Evolutionary conservation across 2,888 invertebrate genomes (phyloP).

Genomic region (Metalampra italica): DNA sequence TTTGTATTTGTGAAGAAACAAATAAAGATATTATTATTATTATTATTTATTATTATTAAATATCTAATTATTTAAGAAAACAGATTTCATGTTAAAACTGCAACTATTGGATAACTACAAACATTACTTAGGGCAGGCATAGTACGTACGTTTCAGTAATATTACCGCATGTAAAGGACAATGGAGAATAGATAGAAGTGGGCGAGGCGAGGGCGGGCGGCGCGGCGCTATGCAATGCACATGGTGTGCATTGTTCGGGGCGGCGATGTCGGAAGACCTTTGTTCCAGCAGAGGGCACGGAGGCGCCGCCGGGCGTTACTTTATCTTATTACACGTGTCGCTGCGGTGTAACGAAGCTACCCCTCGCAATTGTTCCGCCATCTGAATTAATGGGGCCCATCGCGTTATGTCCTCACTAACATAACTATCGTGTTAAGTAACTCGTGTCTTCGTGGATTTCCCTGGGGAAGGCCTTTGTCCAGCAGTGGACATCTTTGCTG

Average conservation of each 20-base stretch:
- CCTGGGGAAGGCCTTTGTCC: too few relatives aligned
- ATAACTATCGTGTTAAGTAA: conserved; percentile 23
- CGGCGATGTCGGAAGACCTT: conserved; percentile 58
- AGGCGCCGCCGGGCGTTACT: conserved; percentile 44
- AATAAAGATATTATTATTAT: too few relatives aligned
- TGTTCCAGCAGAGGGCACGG: conserved; percentile 54
- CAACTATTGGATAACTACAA: background rate
- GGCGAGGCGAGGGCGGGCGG: conserved; percentile 36
- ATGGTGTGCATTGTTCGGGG: conserved; percentile 49
- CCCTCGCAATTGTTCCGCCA: conserved; percentile 54
- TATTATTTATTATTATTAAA: too few relatives aligned
- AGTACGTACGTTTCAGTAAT: conserved; percentile 13
- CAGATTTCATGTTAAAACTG: too few relatives aligned
- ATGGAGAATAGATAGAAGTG: conserved; percentile 27
- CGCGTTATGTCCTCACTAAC: conserved; percentile 33
- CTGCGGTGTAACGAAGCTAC: conserved; percentile 56
- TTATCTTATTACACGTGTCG: conserved; percentile 70
- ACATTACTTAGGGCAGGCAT: background rate
- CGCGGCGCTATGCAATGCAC: conserved; percentile 30
- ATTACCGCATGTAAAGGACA: conserved; percentile 9
- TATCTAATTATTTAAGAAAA: too few relatives aligned
- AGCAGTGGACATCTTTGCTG: too few relatives aligned
- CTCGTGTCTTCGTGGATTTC: too few relatives aligned
- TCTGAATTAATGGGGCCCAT: conserved; percentile 52
- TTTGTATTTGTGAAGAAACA: too few relatives aligned